Base-by-base conservation (phyloP, 2,888 invertebrate genomes). In the Hetaerina titia region DNA sequence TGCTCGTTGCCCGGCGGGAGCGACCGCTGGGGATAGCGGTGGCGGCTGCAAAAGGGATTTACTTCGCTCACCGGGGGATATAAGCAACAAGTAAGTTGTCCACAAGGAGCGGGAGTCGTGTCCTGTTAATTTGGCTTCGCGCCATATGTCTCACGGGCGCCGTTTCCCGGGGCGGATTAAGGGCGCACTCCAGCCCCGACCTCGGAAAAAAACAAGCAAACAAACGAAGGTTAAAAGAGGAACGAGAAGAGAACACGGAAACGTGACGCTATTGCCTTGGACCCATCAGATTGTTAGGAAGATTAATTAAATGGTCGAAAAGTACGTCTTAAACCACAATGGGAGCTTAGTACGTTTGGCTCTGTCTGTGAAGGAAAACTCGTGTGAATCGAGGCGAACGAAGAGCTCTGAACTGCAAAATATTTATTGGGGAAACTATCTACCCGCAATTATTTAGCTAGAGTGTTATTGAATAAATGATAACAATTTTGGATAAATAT, bases 1-100 rank as follows among this genome's bases (percentile, higher is more conserved):
- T 81, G n/a, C 81, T 81, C 81, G 13, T 31, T 81, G 81, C 31
- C 15, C 6, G 25, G 22, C 81, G 22, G 31, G 7, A 15, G 81
- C 81, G 22, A 69, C 69, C 69, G 5, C 69, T 8, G 81, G 25
- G 81, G 81, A 17, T 15, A 60, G 60, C 17, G 17, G 60, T 5
- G 17, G 60, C 60, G 60, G 60, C 60, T 17, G 60, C 60, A 17
- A 60, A 17, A 60, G 60, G 60, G 81, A 81, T 81, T 81, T 81
- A 31, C 25, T 15, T n/a, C 81, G 31, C 31, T 81, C 13, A 25
- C 31, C 81, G 31, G 31, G 81, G 81, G 15, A 81, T 81, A 31
- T 31, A 81, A 81, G 81, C 81, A 81, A 81, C 81, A 81, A 81
- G 81, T 81, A 81, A 81, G 81, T 81, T 81, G 81, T 31, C 81